These are phyloP conservation scores for Trididemnum clinides DNA, from an alignment of 23 tunicate genomes.

Conservation along the genomic window DNA sequence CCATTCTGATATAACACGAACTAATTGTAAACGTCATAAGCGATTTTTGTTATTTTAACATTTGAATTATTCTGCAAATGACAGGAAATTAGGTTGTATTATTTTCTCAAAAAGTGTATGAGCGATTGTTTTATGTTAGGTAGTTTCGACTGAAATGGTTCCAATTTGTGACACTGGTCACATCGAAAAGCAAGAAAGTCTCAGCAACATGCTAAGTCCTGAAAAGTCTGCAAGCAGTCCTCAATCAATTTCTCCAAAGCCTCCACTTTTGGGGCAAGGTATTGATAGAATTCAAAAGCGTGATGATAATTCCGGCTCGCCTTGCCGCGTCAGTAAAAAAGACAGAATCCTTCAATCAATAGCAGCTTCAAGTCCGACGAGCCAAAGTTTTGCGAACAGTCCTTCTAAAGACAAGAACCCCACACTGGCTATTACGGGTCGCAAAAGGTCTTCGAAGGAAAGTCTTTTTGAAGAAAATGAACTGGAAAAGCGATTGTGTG, in stretches of 20 bases:
- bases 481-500: neutral
- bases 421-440: too few species aligned
- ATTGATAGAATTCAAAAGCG: neutral
- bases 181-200: neutral
- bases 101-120: too few species aligned
- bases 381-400: too few species aligned
- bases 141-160: too few species aligned
- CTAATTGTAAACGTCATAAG: too few species aligned
- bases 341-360: constrained; percentile 1
- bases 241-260: neutral
- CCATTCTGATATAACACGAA: too few species aligned
- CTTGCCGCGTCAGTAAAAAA: neutral
- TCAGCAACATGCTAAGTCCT: neutral
- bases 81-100: too few species aligned
- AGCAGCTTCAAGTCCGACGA: neutral
- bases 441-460: neutral
- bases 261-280: neutral
- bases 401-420: too few species aligned
- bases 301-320: neutral
- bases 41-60: too few species aligned
- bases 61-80: too few species aligned
- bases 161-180: too few species aligned
- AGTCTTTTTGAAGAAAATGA: neutral
- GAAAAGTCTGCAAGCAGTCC: neutral
- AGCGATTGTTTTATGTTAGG: too few species aligned